Evolutionary conservation across 2,797 vertebrate species (phyloP).

Genomic region (Anomalospiza imberbis): DNA sequence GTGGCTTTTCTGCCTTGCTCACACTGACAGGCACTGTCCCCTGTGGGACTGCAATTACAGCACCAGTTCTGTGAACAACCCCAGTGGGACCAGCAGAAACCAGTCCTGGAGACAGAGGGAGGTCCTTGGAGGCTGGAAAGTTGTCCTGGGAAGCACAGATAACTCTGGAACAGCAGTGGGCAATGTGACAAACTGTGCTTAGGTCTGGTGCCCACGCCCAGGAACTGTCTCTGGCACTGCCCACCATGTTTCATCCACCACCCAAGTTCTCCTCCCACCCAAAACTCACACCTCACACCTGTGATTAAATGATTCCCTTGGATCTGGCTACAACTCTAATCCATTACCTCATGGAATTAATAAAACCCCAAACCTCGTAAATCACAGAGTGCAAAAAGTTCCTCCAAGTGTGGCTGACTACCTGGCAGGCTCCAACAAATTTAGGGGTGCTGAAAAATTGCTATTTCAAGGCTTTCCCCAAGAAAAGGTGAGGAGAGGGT

Average conservation of each 20-base stretch:
- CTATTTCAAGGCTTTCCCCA: neutral
- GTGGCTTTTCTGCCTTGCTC: neutral
- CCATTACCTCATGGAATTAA: neutral
- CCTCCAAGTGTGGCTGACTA: neutral
- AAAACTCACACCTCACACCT: neutral
- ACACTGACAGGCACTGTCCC: neutral
- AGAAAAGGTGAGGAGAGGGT: neutral
- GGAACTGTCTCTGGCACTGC: neutral
- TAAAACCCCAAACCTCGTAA: accelerated
- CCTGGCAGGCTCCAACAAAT: neutral
- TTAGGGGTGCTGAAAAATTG: neutral
- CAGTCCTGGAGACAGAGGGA: neutral
- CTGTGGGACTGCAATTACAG: neutral
- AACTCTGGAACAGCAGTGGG: neutral
- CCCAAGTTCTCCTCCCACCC: neutral
- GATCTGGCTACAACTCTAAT: neutral
- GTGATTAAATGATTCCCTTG: neutral
- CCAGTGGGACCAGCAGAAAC: neutral
- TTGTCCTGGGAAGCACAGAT: neutral
- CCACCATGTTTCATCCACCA: neutral
- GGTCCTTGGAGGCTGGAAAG: neutral
- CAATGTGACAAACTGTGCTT: neutral
- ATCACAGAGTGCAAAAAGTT: neutral
- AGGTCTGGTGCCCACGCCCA: neutral
- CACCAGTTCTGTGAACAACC: neutral